A percentile compares a stretch with the other conserved stretches of the same genome.
These are phyloP conservation scores for Hypanus sabinus DNA, from an alignment of 2,113 vertebrate species.

Conservation along the genomic window DNA sequence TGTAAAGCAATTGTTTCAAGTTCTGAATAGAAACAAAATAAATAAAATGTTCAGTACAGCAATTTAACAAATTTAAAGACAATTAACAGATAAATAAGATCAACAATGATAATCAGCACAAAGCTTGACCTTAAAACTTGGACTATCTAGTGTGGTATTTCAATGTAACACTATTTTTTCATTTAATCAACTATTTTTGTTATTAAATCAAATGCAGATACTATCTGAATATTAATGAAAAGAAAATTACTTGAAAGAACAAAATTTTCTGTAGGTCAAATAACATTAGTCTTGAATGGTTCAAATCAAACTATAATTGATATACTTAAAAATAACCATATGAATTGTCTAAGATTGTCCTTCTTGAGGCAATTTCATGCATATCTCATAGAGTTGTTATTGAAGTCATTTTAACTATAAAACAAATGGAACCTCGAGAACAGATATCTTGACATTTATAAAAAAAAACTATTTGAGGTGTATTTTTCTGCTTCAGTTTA, in stretches of 20 bases:
- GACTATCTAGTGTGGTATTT: background rate
- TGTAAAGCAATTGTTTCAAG: no score
- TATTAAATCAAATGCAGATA: background rate
- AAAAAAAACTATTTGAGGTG: background rate
- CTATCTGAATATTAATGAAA: background rate
- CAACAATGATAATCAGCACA: background rate
- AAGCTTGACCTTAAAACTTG: background rate
- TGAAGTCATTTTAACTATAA: background rate
- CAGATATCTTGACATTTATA: constrained; percentile 3
- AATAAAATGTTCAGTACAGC: background rate
- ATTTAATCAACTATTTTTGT: no score
- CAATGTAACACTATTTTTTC: background rate
- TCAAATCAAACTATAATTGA: background rate
- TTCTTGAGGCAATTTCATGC: background rate
- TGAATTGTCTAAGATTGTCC: no score
- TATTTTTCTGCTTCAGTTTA: background rate
- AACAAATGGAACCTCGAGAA: background rate
- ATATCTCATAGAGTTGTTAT: background rate
- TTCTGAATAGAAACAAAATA: no score
- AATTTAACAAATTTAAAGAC: background rate
- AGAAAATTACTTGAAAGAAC: background rate
- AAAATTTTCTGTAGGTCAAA: background rate
- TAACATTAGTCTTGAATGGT: background rate
- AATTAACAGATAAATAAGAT: background rate
- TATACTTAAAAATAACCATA: background rate